Conservation (phyloP, 2,113 vertebrate species). For the Gymnogyps californianus region DNA sequence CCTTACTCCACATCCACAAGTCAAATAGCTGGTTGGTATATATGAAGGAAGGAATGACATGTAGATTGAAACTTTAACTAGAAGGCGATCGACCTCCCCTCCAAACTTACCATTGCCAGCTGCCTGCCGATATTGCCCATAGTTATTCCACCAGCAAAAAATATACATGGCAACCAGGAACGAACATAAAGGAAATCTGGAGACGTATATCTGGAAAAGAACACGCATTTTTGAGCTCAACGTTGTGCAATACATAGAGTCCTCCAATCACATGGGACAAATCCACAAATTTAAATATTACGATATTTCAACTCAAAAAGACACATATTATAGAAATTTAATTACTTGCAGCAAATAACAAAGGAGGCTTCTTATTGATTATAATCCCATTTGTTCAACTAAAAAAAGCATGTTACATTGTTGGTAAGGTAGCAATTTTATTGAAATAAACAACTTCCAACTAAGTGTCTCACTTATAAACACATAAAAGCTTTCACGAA, state of each 20-base stretch:
- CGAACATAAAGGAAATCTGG: constrained; percentile 96
- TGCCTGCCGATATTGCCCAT: constrained; percentile 97
- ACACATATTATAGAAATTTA: not conserved
- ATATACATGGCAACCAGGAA: constrained; percentile 97
- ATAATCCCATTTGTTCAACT: not conserved
- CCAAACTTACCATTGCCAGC: constrained; percentile 86
- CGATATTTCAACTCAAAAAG: not conserved
- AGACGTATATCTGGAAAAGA: constrained; percentile 84
- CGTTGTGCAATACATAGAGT: fast-evolving
- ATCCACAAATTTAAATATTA: not conserved
- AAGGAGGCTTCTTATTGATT: not conserved
- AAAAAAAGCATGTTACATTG: not conserved
- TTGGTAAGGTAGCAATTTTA: not conserved
- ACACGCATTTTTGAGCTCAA: not conserved
- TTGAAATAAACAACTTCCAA: not conserved
- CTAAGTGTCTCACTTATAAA: not conserved
- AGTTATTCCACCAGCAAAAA: constrained; percentile 96
- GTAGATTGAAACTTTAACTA: not conserved
- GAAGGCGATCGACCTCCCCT: not conserved
- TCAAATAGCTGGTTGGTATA: not conserved
- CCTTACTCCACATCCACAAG: not conserved
- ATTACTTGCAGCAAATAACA: not conserved
- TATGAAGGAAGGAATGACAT: not conserved
- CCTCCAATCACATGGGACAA: not conserved
- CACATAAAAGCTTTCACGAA: not conserved